Evolutionary conservation across 1,140 invertebrate species (phyloP), one percentile per base, ranked within the genome.

Genomic region (Lordiphosa stackelbergi): DNA sequence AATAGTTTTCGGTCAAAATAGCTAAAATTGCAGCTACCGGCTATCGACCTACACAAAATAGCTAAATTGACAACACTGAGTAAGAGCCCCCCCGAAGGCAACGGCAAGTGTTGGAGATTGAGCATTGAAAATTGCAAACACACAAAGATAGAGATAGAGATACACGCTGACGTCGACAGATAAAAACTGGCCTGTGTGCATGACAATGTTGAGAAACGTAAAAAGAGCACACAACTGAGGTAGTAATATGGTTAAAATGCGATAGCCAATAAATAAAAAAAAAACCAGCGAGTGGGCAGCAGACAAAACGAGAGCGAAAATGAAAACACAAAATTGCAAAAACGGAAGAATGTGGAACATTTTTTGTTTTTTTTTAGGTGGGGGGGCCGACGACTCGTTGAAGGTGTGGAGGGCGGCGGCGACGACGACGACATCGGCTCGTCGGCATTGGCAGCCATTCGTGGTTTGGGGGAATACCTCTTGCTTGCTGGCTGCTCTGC

Each of bases 381-480:
- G 36, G 53, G 22, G 10, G 40, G 38, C 5, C n/a, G 16, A 11
- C 22, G 28, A 3, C 13, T 24, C 11, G 34, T 53, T 38, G 11
- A 7, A 46, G 41, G 13, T 54, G 38, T 53, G 55, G 53, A 47
- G 65, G 42, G 55, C 61, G 42, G 47, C 28, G 65, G 49, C 16
- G 16, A 19, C 61, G 42, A 42, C 28, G 65, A 53, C 16, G 16
- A 19, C 41, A 12, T 58, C 54, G 60, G n/a, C 28, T 19, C 19
- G 35, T 49, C 64, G 38, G 37, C 52, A 41, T 37, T 42, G 49
- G 53, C 24, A 57, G 49, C 53, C 56, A 59, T 64, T 72, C 61
- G 64, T 71, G 58, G 75, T 79, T 79, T 81, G 75, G 77, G 68
- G 77, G 77, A 81, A 81, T 81, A 81, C 77, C 77, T 81, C 72